These are phyloP conservation scores for Centrocercus urophasianus DNA, from an alignment of 2,113 vertebrate species.

Conservation along the genomic window DNA sequence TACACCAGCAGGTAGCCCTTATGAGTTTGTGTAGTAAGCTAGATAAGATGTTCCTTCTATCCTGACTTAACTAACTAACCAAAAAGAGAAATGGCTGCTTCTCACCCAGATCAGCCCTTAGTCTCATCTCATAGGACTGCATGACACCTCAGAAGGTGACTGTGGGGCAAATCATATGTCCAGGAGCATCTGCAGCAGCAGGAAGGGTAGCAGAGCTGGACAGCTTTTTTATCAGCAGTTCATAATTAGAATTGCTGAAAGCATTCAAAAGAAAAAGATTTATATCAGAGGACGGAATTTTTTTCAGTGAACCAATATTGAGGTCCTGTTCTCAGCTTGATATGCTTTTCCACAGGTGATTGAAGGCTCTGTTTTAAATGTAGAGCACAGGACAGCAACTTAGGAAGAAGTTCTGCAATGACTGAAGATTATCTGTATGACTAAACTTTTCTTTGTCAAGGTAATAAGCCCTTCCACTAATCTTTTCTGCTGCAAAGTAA, in stretches of 20 bases:
- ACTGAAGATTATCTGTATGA: background rate
- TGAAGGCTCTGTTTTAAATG: background rate
- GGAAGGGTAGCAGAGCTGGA: background rate
- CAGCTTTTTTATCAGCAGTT: background rate
- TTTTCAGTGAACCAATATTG: background rate
- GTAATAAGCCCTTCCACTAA: conserved; percentile 11
- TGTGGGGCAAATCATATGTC: fast-evolving
- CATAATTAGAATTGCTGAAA: background rate
- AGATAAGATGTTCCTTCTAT: background rate
- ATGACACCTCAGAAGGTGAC: background rate
- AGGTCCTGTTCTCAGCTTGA: fast-evolving
- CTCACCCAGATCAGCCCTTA: background rate
- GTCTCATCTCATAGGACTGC: background rate
- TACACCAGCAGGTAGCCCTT: background rate
- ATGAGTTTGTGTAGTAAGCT: background rate
- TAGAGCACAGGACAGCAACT: background rate
- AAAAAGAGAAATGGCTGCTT: background rate
- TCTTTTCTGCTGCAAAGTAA: conserved; percentile 18
- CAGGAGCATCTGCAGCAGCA: background rate
- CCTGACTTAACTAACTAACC: background rate
- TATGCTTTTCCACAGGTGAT: background rate
- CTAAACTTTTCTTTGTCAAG: conserved; percentile 13
- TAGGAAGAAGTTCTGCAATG: background rate
- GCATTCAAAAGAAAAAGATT: background rate
- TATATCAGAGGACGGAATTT: background rate